Evolutionary conservation across 2,888 invertebrate genomes (phyloP), one percentile per base, ranked within the genome.

Genomic region (Poecilus cupreus): DNA sequence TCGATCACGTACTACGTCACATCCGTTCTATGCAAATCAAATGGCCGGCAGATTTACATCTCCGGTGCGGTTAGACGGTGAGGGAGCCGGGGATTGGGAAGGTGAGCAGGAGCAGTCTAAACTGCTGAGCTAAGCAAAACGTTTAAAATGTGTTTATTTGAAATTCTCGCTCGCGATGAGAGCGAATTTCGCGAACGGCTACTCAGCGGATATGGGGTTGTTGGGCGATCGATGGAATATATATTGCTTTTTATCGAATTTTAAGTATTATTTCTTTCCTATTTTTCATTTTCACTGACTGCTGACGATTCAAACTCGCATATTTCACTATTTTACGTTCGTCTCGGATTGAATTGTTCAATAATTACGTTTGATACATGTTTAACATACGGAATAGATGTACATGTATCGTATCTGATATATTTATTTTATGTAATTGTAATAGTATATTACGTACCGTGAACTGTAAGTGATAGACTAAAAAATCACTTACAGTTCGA

Each of bases 1-100:
- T 87, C 88, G 88, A 88, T 88, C 89, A 86, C 88, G 87, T 88
- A 87, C 49, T 37, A 88, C 88, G 88, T 88, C 88, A 88, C 89
- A 86, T 88, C 88, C 88, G 82, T 78, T 88, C 88, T 88, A 89
- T 89, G 88, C 89, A 89, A 89, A 89, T 89, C 88, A 88, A 89
- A 89, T 85, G 88, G 88, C 82, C 79, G 75, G 51, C 70, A 79
- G 81, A 86, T 87, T 86, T 86, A 87, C 87, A 88, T 88, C 85
- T 83, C 84, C 84, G 82, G 83, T 43, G 54, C 20, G 82, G 77
- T 85, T 85, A 87, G 87, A 86, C 85, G 83, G 87, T 88, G 87
- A 87, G 85, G 11, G 24, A 39, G 1, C 3, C 5, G 13, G 8
- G 26, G 16, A 20, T 8, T n/a, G 39, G 37, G 18, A 39, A 32